Percentiles rank a stretch among this genome's conserved stretches.
These are phyloP conservation scores for Drosophila elegans DNA, from an alignment of 1,140 invertebrate genomes.

Conservation along the genomic window DNA sequence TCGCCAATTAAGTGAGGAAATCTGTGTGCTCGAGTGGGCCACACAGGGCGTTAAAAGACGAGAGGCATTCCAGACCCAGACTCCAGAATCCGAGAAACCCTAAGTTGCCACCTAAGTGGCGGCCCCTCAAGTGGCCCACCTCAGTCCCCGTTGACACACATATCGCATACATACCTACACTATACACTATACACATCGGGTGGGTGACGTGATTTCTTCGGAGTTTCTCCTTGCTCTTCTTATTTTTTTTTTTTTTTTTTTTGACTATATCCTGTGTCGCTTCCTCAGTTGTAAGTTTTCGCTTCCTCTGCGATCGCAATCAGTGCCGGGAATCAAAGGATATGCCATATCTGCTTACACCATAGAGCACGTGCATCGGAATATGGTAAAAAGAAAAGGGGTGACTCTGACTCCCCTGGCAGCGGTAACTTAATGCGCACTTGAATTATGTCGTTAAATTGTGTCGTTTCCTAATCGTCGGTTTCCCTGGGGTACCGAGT, in stretches of 20 bases:
- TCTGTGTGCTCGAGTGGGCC: slow-evolving; percentile 65
- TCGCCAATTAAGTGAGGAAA: slow-evolving; percentile 78
- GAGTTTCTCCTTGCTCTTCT: slow-evolving; percentile 6
- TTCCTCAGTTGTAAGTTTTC: slow-evolving; percentile 83
- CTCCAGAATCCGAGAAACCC: slow-evolving; percentile 11
- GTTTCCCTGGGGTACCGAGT: slow-evolving; percentile 48
- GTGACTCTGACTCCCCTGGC: slow-evolving; percentile 56
- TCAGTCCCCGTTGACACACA: slow-evolving; percentile 62
- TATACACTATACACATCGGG: slow-evolving; percentile 8
- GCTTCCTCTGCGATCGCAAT: slow-evolving; percentile 77
- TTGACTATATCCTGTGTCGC: slow-evolving; percentile 71
- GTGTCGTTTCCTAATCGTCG: slow-evolving; percentile 81
- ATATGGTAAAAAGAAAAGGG: slow-evolving; percentile 43
- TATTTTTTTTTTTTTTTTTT: background rate
- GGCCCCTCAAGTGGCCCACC: slow-evolving; percentile 60
- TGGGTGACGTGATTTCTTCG: slow-evolving; percentile 59
- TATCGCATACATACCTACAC: slow-evolving; percentile 17
- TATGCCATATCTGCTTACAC: slow-evolving; percentile 79
- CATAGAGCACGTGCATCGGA: slow-evolving; percentile 46
- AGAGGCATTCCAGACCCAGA: background rate
- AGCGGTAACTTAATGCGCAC: slow-evolving; percentile 74
- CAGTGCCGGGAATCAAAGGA: slow-evolving; percentile 68
- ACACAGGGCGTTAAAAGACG: slow-evolving; percentile 44
- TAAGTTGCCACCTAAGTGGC: slow-evolving; percentile 74
- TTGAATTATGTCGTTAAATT: slow-evolving; percentile 84